Evolutionary conservation across 2,888 invertebrate genomes (phyloP).

Genomic region (Rhagophthalmus giganteus): DNA sequence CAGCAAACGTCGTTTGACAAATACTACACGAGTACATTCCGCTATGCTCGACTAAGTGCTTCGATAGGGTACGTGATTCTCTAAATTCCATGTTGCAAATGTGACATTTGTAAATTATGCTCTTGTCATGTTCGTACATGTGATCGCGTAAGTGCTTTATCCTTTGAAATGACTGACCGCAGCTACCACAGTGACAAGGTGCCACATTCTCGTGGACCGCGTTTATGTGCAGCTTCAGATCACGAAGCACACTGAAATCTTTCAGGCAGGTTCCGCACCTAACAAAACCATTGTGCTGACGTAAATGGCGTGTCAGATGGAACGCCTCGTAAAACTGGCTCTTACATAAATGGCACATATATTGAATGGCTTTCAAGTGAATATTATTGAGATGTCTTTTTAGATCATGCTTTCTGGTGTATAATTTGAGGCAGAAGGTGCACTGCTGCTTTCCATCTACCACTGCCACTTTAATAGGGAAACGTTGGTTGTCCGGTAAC

Average conservation of each 20-base stretch:
- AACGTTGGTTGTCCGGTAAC: not conserved
- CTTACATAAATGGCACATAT: constrained; percentile 35
- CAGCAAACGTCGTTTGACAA: constrained; percentile 29
- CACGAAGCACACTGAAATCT: constrained; percentile 27
- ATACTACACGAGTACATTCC: constrained; percentile 30
- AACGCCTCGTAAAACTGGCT: constrained; percentile 32
- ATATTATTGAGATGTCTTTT: constrained; percentile 34
- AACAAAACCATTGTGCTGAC: constrained; percentile 30
- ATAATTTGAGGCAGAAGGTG: constrained; percentile 31
- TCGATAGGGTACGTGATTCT: constrained; percentile 32
- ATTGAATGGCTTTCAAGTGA: constrained; percentile 34
- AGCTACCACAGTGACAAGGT: constrained; percentile 29
- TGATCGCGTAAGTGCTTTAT: constrained; percentile 28
- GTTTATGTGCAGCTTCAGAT: constrained; percentile 31
- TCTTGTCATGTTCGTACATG: constrained; percentile 30
- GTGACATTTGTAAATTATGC: constrained; percentile 34
- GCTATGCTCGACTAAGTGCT: constrained; percentile 34
- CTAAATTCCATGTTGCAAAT: constrained; percentile 31
- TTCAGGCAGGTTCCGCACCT: constrained; percentile 31
- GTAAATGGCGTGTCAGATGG: constrained; percentile 32
- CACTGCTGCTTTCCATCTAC: constrained; percentile 32
- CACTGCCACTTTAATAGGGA: constrained; percentile 12
- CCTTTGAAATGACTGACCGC: constrained; percentile 25
- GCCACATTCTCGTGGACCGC: constrained; percentile 22
- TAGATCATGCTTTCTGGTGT: constrained; percentile 29